Evolutionary conservation across 2,888 invertebrate species (phyloP).

Genomic region (Parasteatoda lunata): DNA sequence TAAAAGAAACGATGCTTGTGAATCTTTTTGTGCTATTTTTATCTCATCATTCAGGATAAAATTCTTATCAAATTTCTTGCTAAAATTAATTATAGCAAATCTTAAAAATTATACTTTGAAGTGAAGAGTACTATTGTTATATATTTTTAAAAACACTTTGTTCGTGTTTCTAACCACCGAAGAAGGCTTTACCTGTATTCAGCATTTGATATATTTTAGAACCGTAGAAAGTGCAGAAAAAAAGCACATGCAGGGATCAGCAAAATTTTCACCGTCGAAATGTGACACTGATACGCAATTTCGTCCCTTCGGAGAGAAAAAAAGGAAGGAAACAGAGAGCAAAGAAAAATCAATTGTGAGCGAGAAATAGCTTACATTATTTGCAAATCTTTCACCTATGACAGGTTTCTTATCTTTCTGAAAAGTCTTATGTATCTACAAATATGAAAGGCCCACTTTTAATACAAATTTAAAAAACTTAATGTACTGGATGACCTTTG

Average conservation of each 20-base stretch:
- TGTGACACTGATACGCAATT: slow-evolving; percentile 65
- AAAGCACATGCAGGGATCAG: slow-evolving; percentile 53
- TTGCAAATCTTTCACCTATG: slow-evolving; percentile 65
- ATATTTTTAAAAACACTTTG: neutral
- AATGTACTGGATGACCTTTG: too few species aligned
- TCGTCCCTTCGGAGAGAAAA: slow-evolving; percentile 45
- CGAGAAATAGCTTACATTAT: slow-evolving; percentile 58
- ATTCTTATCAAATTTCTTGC: too few species aligned
- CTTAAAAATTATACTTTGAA: too few species aligned
- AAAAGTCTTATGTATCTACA: slow-evolving; percentile 54
- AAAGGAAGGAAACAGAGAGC: slow-evolving; percentile 30
- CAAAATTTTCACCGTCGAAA: slow-evolving; percentile 54
- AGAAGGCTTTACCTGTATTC: slow-evolving; percentile 31
- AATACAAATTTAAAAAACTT: too few species aligned
- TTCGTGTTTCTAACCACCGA: neutral
- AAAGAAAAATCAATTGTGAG: slow-evolving; percentile 53
- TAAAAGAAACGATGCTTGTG: too few species aligned
- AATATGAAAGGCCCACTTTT: slow-evolving; percentile 22
- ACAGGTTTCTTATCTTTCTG: slow-evolving; percentile 54
- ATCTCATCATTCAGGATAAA: too few species aligned
- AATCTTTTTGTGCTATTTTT: too few species aligned
- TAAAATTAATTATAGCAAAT: too few species aligned
- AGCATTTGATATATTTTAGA: slow-evolving; percentile 36
- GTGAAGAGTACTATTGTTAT: neutral
- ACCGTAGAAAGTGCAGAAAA: slow-evolving; percentile 10